A percentile compares a stretch with the other conserved stretches of the same genome.
Conservation (phyloP, 2,888 invertebrate species). For the Rambutsinella grinnellia region DNA sequence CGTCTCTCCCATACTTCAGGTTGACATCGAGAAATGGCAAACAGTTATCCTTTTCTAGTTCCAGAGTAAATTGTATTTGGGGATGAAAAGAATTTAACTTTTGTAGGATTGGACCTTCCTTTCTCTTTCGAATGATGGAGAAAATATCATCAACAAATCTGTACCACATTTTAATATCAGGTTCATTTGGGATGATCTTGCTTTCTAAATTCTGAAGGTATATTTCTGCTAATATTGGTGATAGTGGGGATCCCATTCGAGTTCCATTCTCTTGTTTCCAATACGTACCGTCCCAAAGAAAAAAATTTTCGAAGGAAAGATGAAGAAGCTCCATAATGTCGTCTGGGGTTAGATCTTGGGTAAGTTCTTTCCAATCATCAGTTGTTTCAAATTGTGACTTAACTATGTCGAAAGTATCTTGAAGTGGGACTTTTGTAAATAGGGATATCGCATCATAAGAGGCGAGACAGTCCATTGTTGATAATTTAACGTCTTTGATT, state of each 20-base stretch:
- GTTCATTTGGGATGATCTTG: background rate
- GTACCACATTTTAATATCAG: background rate
- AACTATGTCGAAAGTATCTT: no score
- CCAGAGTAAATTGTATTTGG: conserved; percentile 25
- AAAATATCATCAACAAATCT: conserved; percentile 38
- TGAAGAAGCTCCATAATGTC: no score
- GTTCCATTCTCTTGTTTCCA: background rate
- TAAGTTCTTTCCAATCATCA: no score
- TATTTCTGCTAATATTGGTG: conserved; percentile 9
- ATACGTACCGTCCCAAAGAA: background rate
- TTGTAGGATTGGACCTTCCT: background rate
- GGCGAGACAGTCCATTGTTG: background rate
- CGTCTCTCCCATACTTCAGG: no score
- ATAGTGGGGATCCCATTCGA: conserved; percentile 8
- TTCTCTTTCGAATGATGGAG: background rate
- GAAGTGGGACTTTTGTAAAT: background rate
- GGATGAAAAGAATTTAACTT: conserved; percentile 5
- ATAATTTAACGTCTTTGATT: background rate
- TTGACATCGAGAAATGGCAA: conserved; percentile 35
- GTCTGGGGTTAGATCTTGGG: no score
- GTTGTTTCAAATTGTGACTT: no score
- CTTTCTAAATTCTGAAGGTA: conserved; percentile 13
- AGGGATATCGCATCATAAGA: background rate
- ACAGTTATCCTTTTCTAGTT: conserved; percentile 20
- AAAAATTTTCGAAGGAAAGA: no score